These are phyloP conservation scores for Pachliopta kotzebuea DNA, from an alignment of 2,888 invertebrate genomes.

Conservation along the genomic window DNA sequence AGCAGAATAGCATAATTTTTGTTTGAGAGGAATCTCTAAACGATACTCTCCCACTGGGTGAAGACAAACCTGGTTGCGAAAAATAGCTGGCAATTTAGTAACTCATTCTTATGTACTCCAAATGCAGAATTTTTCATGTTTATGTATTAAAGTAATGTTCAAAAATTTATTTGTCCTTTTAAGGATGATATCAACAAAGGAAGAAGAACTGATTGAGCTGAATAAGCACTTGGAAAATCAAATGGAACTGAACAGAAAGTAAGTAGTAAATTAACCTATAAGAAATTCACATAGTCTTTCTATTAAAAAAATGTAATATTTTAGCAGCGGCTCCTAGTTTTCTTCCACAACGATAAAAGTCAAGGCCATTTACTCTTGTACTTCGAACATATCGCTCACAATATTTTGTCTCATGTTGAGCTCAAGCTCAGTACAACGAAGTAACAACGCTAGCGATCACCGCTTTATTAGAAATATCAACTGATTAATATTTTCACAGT, in stretches of 20 bases:
- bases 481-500: too few species aligned
- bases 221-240: slow-evolving; percentile 81
- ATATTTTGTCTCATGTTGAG: too few species aligned
- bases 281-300: too few species aligned
- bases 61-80: too few species aligned
- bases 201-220: slow-evolving; percentile 68
- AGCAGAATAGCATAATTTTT: neutral
- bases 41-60: neutral
- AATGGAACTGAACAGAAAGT: slow-evolving; percentile 81
- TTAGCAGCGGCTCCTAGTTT: too few species aligned
- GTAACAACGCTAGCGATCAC: too few species aligned
- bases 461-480: too few species aligned
- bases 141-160: neutral
- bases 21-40: neutral
- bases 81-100: neutral
- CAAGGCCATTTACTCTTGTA: too few species aligned
- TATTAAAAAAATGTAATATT: too few species aligned
- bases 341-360: too few species aligned
- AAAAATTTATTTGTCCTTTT: neutral
- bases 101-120: neutral
- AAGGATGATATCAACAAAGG: slow-evolving; percentile 76
- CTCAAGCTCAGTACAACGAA: too few species aligned
- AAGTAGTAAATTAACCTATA: slow-evolving; percentile 33
- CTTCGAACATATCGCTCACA: too few species aligned
- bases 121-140: neutral